These are phyloP conservation scores for Leptopterna dolabrata DNA, from an alignment of 2,888 invertebrate genomes.

Conservation along the genomic window DNA sequence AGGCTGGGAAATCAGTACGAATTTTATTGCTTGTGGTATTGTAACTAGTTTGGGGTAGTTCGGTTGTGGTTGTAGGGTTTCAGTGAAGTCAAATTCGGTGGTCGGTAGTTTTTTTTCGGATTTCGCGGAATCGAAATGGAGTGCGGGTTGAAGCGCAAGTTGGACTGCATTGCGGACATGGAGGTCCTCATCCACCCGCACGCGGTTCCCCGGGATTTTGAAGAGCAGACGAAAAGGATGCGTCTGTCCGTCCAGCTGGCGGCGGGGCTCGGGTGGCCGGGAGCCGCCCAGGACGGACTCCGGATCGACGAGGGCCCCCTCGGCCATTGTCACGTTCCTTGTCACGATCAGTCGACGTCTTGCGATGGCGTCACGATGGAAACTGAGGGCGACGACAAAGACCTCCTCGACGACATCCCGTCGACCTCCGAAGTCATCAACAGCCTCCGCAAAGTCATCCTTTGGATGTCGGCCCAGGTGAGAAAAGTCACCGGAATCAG, in stretches of 20 bases:
- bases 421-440: constrained; percentile 58
- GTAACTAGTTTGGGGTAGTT: not conserved
- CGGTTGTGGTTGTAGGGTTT: not conserved
- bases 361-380: constrained; percentile 23
- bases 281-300: not conserved
- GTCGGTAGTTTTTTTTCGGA: no score
- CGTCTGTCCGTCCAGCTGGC: constrained; percentile 53
- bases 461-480: constrained; percentile 59
- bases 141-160: constrained; percentile 57
- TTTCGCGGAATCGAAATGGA: constrained; percentile 46
- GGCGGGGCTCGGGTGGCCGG: not conserved
- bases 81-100: not conserved
- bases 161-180: constrained; percentile 58
- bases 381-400: constrained; percentile 47
- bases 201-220: constrained; percentile 16
- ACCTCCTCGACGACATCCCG: constrained; percentile 57
- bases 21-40: not conserved
- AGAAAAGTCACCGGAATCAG: constrained; percentile 55
- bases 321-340: not conserved
- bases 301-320: not conserved
- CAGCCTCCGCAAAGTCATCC: constrained; percentile 58
- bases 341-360: not conserved
- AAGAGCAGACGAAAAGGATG: constrained; percentile 55
- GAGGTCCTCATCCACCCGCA: constrained; percentile 53
- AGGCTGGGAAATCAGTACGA: not conserved